Evolutionary conservation across 23 tunicate genomes (phyloP), one percentile per base, ranked within the genome.

Genomic region (Clavelina lepadiformis): DNA sequence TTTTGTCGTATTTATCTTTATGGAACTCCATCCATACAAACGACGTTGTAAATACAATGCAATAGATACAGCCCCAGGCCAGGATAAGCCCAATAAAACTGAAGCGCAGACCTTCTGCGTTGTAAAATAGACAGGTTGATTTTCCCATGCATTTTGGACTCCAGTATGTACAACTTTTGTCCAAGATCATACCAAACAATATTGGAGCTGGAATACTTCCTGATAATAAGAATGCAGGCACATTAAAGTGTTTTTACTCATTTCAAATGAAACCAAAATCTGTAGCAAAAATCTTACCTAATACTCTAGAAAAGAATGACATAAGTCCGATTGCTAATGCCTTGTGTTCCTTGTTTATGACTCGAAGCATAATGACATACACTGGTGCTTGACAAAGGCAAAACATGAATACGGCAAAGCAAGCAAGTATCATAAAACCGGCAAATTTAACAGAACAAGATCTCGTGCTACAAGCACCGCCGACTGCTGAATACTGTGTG

Each of bases 171-270:
- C 95, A 86, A 74, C 85, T 72, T 55, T 56, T 72, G 41, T 86
- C 95, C 52, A 86, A 63, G 28, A 86, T 82, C 63, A 86, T 49
- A 3, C 75, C 95, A 37, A 86, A 86, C 95, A 80, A 78, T 24
- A 86, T 78, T 2, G 95, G 95, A 2, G 80, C 95, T 3, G 95
- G 95, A 19, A 86, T 66, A 46, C 63, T 72, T 24, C 95, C 95
- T 86, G 57, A 36, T 29, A 15, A 52, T 5, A 66, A 18, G 22
- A 13, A 13, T 6, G 21, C 6, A 13, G n/a, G 6, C 6, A 53
- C 59, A n/a, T n/a, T n/a, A n/a, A n/a, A n/a, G n/a, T n/a, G n/a
- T n/a, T n/a, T n/a, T n/a, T n/a, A n/a, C n/a, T n/a, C n/a, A n/a
- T n/a, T n/a, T n/a, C n/a, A n/a, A n/a, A n/a, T n/a, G n/a, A n/a